These are phyloP conservation scores for Peromyscus eremicus DNA, from an alignment of 2,797 vertebrate genomes.

Conservation along the genomic window DNA sequence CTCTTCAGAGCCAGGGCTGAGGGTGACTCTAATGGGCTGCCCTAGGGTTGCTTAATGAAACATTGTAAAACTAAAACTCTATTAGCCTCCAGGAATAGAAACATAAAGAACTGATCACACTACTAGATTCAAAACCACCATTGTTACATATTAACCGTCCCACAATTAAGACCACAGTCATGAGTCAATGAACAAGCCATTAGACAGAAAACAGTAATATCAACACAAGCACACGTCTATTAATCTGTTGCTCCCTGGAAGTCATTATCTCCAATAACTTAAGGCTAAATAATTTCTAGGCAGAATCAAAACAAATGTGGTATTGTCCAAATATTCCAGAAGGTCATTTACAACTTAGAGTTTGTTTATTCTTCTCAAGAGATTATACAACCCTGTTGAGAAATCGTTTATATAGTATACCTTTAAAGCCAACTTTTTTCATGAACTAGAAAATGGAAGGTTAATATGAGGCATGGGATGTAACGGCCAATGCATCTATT, in stretches of 20 bases:
- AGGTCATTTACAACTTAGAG: neutral
- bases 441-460: neutral
- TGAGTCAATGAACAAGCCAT: conserved; percentile 73
- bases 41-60: conserved; percentile 64
- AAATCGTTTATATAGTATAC: neutral
- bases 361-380: conserved; percentile 1
- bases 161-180: conserved; percentile 71
- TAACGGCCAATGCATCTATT: neutral
- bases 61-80: conserved; percentile 69
- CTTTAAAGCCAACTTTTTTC: neutral
- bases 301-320: conserved; percentile 43
- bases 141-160: conserved; percentile 40
- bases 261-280: conserved; percentile 35
- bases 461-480: neutral
- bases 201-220: conserved; percentile 66
- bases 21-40: conserved; percentile 63
- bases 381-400: neutral
- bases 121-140: conserved; percentile 63
- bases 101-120: conserved; percentile 69
- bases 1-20: neutral
- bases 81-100: conserved; percentile 73
- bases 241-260: conserved; percentile 61
- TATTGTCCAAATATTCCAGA: neutral
- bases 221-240: conserved; percentile 51
- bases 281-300: conserved; percentile 66